Evolutionary conservation across 2,888 invertebrate species (phyloP).

Genomic region (Lumbricus terrestris): DNA sequence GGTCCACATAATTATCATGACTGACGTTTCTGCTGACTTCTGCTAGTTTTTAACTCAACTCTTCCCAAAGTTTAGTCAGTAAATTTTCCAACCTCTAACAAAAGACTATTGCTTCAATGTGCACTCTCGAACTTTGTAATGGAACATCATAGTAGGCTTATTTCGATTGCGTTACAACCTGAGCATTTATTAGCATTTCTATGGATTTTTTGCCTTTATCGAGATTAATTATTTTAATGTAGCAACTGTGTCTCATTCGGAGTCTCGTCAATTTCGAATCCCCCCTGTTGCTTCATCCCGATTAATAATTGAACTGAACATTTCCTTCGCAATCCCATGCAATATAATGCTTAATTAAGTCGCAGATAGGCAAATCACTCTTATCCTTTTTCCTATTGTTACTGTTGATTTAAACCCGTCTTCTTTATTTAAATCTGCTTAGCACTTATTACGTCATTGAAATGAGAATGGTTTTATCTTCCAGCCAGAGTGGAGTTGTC

Average conservation of each 20-base stretch:
- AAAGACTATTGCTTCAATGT: not conserved
- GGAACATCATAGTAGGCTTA: too few relatives aligned
- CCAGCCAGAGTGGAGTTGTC: not conserved
- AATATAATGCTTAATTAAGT: not conserved
- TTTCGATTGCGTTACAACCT: too few relatives aligned
- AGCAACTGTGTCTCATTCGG: not conserved
- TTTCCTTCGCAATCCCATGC: not conserved
- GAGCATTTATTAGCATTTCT: not conserved
- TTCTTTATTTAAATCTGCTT: not conserved
- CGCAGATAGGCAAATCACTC: not conserved
- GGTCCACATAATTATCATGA: too few relatives aligned
- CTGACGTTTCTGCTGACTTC: not conserved
- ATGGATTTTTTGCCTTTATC: too few relatives aligned
- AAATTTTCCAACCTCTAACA: not conserved
- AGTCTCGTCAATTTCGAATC: not conserved
- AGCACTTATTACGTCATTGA: not conserved
- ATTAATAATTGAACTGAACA: too few relatives aligned
- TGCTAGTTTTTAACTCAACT: not conserved
- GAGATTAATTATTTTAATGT: not conserved
- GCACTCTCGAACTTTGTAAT: not conserved
- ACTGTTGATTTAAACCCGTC: not conserved
- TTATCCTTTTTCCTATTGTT: not conserved
- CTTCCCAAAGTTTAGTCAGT: not conserved
- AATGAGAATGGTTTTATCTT: not conserved
- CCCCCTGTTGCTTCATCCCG: not conserved